Evolutionary conservation across 2,888 invertebrate species (phyloP).

Genomic region (Pardosa pseudoannulata): DNA sequence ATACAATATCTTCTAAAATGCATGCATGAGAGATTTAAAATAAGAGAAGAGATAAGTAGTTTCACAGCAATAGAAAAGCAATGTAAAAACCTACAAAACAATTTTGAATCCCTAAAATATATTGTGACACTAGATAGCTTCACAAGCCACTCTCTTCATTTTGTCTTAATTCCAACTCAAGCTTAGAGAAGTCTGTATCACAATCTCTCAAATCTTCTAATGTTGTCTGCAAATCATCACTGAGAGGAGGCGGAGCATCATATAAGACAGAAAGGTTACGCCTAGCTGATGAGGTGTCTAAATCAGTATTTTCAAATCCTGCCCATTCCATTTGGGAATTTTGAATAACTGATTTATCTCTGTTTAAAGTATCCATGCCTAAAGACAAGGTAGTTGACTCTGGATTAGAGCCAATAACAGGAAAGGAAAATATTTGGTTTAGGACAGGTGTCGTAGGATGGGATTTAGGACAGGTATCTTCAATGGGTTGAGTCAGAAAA

Average conservation of each 20-base stretch:
- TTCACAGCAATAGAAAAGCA: conserved; percentile 22
- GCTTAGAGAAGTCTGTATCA: conserved; percentile 75
- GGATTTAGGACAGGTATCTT: conserved; percentile 62
- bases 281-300: conserved; percentile 46
- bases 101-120: too few relatives aligned
- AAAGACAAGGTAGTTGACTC: conserved; percentile 16
- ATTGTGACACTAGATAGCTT: conserved; percentile 25
- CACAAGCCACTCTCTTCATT: conserved; percentile 50
- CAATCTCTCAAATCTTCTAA: conserved; percentile 75
- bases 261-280: conserved; percentile 69
- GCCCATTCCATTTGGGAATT: conserved; percentile 41
- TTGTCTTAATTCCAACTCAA: conserved; percentile 73
- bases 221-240: conserved; percentile 74
- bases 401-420: conserved; percentile 52
- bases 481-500: conserved; percentile 26
- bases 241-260: conserved; percentile 65
- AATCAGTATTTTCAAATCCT: conserved; percentile 34
- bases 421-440: conserved; percentile 72
- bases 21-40: too few relatives aligned
- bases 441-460: conserved; percentile 73
- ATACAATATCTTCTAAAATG: too few relatives aligned
- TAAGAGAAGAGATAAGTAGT: conserved; percentile 23
- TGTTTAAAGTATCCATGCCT: conserved; percentile 23
- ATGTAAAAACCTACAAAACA: conserved; percentile 27
- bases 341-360: conserved; percentile 30